Percentiles rank a stretch among this genome's conserved stretches.
Conservation (phyloP, 2,113 vertebrate species). For the Calyptomena viridis region DNA sequence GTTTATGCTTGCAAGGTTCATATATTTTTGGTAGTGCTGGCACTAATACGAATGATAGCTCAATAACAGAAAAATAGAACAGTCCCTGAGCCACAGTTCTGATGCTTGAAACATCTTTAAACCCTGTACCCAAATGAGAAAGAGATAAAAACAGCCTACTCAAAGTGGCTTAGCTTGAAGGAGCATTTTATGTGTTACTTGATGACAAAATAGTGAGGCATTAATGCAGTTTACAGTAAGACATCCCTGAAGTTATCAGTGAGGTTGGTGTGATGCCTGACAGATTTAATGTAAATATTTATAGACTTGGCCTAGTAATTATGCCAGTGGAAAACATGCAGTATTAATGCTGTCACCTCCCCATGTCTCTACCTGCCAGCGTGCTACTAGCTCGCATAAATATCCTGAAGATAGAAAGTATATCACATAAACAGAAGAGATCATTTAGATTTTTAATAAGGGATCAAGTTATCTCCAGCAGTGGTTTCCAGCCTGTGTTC, state of each 20-base stretch:
- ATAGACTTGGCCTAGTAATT: conserved; percentile 67
- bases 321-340: conserved; percentile 44
- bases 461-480: conserved; percentile 23
- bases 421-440: conserved; percentile 32
- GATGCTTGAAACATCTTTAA: conserved; percentile 30
- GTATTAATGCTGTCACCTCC: conserved; percentile 19
- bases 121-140: conserved; percentile 30
- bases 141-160: conserved; percentile 54
- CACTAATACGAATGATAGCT: conserved; percentile 41
- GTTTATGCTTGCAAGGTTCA: conserved; percentile 47
- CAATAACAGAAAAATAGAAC: conserved; percentile 38
- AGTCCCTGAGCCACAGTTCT: background rate
- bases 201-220: conserved; percentile 62
- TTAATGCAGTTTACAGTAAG: conserved; percentile 52
- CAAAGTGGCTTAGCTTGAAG: conserved; percentile 50
- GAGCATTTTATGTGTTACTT: conserved; percentile 49
- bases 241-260: conserved; percentile 47
- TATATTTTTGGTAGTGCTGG: background rate
- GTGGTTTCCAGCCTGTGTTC: background rate
- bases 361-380: conserved; percentile 27
- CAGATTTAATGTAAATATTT: conserved; percentile 68
- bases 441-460: conserved; percentile 54
- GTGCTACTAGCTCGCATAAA: conserved; percentile 33
- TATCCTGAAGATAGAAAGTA: conserved; percentile 44
- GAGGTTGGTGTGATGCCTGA: conserved; percentile 41